Conservation (phyloP, 2,113 vertebrate species). For the Nycticorax nycticorax region DNA sequence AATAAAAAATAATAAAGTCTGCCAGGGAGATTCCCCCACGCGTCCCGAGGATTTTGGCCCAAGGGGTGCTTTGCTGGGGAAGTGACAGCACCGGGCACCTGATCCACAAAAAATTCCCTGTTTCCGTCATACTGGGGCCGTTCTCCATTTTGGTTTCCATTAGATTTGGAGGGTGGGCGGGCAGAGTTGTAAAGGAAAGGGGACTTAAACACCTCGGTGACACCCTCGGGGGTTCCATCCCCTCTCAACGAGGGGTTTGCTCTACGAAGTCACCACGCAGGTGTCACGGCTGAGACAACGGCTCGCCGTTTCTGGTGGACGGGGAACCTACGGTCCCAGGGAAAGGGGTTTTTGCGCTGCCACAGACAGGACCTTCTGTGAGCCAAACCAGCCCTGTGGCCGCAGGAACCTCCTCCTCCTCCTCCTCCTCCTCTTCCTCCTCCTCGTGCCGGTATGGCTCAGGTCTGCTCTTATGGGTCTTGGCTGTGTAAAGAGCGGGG, state of each 20-base stretch:
- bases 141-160: neutral
- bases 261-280: neutral
- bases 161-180: neutral
- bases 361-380: neutral
- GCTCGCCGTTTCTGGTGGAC: rapidly evolving
- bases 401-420: neutral
- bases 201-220: rapidly evolving
- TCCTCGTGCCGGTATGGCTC: neutral
- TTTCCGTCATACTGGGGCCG: rapidly evolving
- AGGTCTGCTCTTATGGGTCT: neutral
- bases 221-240: neutral
- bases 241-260: rapidly evolving
- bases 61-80: neutral
- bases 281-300: rapidly evolving
- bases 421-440: neutral
- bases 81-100: rapidly evolving
- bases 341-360: neutral
- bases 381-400: rapidly evolving
- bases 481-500: neutral
- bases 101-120: neutral
- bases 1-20: neutral
- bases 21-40: neutral
- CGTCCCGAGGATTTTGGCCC: neutral
- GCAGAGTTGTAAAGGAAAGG: neutral
- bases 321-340: neutral